A percentile compares a stretch with the other conserved stretches of the same genome.
phyloP scores from a whole-genome alignment of 2,797 vertebrate species.

The Myripristis jacobus region DNA sequence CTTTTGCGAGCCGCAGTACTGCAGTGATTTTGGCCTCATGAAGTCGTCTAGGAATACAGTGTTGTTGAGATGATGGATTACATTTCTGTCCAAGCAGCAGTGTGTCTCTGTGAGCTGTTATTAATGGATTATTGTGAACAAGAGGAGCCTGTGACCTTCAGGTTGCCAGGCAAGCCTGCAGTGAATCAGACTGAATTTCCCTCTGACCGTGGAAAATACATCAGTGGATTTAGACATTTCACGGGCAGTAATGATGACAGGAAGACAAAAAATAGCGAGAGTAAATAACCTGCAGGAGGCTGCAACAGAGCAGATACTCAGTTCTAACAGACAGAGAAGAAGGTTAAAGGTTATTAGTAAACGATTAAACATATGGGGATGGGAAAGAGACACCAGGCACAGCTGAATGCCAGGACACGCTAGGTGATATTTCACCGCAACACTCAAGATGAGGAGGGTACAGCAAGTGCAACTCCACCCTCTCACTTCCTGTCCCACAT shows the following conservation, averaged over 20 bases:
- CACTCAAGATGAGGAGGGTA: constrained; percentile 12
- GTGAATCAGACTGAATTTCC: no score
- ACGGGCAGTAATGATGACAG: no score
- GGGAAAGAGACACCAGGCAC: background rate
- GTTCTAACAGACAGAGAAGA: background rate
- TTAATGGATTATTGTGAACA: background rate
- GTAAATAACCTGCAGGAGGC: background rate
- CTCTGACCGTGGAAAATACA: no score
- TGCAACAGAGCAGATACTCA: background rate
- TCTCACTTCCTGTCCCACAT: constrained; percentile 25
- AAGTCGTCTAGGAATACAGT: no score
- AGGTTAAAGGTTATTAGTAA: constrained; percentile 1
- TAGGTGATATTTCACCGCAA: constrained; percentile 26
- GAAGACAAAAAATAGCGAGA: no score
- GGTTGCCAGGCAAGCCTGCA: no score
- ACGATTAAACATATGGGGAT: background rate
- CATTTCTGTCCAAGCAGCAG: background rate
- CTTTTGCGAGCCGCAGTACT: no score
- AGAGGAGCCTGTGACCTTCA: background rate
- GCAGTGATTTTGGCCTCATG: no score
- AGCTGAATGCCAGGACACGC: constrained; percentile 11
- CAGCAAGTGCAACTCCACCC: background rate
- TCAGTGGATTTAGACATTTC: background rate
- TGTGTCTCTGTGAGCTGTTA: background rate
- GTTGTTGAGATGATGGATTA: no score